These are phyloP conservation scores for Echiichthys vipera DNA, from an alignment of 2,797 vertebrate genomes.

Conservation along the genomic window DNA sequence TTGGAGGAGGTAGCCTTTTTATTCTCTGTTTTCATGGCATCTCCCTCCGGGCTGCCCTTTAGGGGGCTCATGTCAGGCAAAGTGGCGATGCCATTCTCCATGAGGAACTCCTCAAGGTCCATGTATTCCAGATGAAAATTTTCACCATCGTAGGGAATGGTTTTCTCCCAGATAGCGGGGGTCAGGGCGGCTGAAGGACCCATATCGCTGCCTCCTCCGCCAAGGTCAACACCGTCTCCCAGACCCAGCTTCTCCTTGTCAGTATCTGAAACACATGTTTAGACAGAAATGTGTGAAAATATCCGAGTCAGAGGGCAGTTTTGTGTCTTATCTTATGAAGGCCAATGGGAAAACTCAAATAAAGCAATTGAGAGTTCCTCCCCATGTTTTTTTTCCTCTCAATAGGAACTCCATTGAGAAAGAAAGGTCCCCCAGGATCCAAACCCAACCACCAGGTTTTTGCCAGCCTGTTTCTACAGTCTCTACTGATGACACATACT, in stretches of 20 bases:
- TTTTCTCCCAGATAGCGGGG: conserved; percentile 99
- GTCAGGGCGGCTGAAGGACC: conserved; percentile 94
- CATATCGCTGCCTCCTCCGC: conserved; percentile 65
- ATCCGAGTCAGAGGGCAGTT: background rate
- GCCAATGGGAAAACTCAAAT: background rate
- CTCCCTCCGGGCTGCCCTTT: conserved; percentile 34
- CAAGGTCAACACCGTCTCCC: conserved; percentile 63
- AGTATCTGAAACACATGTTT: conserved; percentile 72
- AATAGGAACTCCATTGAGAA: background rate
- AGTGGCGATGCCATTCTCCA: conserved; percentile 93
- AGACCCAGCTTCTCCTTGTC: conserved; percentile 82
- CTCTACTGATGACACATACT: background rate
- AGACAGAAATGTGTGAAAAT: background rate
- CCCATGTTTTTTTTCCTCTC: background rate
- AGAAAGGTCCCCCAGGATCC: background rate
- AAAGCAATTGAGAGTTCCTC: background rate
- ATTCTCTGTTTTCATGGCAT: conserved; percentile 64
- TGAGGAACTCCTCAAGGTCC: conserved; percentile 97
- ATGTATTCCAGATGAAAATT: conserved; percentile 98
- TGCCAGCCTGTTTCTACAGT: background rate
- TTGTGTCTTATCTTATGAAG: background rate
- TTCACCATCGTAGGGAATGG: conserved; percentile 95
- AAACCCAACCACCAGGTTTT: background rate
- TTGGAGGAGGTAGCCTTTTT: background rate
- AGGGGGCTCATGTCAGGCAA: conserved; percentile 50